phyloP scores from a whole-genome alignment of 2,113 vertebrate species.

The Vidua macroura region DNA sequence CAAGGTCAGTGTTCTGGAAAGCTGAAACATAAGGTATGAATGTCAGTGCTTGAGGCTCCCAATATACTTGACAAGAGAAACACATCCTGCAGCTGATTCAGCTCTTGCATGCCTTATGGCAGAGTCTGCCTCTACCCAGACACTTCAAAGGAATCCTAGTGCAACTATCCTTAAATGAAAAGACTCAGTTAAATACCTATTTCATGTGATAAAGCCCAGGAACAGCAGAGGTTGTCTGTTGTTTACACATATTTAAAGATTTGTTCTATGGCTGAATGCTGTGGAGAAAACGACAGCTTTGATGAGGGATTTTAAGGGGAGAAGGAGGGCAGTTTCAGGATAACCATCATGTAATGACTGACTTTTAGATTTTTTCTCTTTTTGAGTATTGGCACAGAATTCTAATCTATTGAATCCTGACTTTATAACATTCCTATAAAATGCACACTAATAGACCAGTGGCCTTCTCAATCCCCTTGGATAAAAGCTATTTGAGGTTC shows the following conservation, averaged over 20 bases:
- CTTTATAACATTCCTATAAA: neutral
- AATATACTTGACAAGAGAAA: neutral
- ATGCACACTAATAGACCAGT: neutral
- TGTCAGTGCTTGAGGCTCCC: neutral
- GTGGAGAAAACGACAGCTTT: neutral
- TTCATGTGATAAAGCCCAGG: neutral
- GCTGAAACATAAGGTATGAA: neutral
- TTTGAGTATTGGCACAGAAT: neutral
- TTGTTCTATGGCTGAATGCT: neutral
- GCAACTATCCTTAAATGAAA: neutral
- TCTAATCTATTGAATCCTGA: neutral
- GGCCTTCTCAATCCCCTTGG: neutral
- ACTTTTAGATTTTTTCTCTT: neutral
- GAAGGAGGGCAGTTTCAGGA: neutral
- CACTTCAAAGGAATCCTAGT: neutral
- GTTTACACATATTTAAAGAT: neutral
- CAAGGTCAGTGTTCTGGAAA: conserved; percentile 32
- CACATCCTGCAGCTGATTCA: neutral
- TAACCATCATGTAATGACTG: neutral
- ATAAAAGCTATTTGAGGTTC: neutral
- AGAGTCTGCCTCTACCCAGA: neutral
- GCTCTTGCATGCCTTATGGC: neutral
- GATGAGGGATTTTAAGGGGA: neutral
- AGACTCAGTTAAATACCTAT: neutral
- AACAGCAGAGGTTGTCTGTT: neutral